These are phyloP conservation scores for Oreotrochilus melanogaster DNA, from an alignment of 2,113 vertebrate genomes.

Conservation along the genomic window DNA sequence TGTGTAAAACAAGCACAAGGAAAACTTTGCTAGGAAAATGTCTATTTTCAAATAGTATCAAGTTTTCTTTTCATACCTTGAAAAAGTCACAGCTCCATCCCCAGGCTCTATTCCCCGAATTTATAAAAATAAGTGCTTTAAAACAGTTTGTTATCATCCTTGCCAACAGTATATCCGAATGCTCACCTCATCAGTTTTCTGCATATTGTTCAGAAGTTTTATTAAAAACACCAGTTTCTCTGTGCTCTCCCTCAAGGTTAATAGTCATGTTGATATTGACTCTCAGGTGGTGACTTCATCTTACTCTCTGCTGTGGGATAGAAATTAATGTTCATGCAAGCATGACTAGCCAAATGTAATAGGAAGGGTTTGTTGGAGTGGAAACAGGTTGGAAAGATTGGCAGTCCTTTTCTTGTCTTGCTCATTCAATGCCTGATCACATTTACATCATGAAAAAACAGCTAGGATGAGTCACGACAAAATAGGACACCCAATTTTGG, in stretches of 20 bases:
- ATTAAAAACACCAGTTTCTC: background rate
- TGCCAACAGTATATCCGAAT: background rate
- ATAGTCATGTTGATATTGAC: background rate
- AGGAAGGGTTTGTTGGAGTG: background rate
- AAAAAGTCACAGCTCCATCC: background rate
- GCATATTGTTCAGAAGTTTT: background rate
- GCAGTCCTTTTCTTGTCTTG: background rate
- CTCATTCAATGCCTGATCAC: background rate
- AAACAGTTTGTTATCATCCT: background rate
- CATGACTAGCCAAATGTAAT: background rate
- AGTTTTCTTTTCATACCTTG: background rate
- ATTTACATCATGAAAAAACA: background rate
- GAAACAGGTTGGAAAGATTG: background rate
- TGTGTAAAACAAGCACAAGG: background rate
- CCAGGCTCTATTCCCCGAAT: background rate
- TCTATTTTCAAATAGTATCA: background rate
- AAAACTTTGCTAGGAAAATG: background rate
- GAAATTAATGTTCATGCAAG: background rate
- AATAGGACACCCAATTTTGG: background rate
- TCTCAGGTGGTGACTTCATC: background rate
- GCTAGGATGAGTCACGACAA: background rate
- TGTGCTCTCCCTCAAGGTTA: background rate
- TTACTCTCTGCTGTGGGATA: background rate
- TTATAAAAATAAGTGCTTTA: background rate
- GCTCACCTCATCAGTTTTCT: background rate